These are phyloP conservation scores for Homalodisca vitripennis DNA, from an alignment of 1,140 invertebrate genomes.

Conservation along the genomic window DNA sequence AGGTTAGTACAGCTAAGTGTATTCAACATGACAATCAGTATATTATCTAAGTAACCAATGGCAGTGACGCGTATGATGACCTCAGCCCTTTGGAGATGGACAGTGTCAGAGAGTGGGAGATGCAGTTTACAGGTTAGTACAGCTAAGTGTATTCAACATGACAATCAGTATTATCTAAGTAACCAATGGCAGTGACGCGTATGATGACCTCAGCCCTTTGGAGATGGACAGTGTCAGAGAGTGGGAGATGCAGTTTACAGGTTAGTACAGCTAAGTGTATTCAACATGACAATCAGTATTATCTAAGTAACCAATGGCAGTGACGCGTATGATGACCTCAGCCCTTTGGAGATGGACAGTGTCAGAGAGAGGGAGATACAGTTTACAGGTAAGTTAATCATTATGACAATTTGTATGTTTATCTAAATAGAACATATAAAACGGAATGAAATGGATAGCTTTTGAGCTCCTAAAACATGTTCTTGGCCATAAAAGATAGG, in stretches of 20 bases:
- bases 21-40: no score
- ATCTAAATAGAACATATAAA: no score
- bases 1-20: constrained; percentile 67
- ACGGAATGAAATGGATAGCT: no score
- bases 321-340: constrained; percentile 93
- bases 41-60: constrained; percentile 81
- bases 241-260: constrained; percentile 97
- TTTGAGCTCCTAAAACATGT: no score
- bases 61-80: constrained; percentile 91
- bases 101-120: constrained; percentile 92
- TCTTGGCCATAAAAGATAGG: no score
- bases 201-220: constrained; percentile 88
- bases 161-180: no score
- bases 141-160: no score
- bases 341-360: constrained; percentile 80
- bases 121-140: constrained; percentile 86
- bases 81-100: constrained; percentile 84
- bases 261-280: constrained; percentile 61
- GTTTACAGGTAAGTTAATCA: constrained; percentile 86
- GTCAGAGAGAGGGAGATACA: constrained; percentile 96
- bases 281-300: no score
- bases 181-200: constrained; percentile 78
- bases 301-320: constrained; percentile 81
- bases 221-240: constrained; percentile 87
- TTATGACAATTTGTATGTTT: no score